A percentile compares a stretch with the other conserved stretches of the same genome.
Evolutionary conservation across 2,113 vertebrate species (phyloP).

Genomic region (Acrocephalus kingi): DNA sequence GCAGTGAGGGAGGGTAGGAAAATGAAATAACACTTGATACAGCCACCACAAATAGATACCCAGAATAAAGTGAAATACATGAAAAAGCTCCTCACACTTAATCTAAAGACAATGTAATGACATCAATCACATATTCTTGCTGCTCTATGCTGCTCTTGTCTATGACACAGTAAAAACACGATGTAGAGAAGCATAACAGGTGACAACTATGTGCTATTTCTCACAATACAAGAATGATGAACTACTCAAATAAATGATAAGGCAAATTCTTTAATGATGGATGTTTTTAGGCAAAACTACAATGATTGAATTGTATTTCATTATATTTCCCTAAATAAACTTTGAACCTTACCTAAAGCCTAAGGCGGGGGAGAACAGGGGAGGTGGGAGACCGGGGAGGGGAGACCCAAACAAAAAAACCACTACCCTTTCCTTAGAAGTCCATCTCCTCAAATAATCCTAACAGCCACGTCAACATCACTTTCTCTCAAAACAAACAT

Average conservation of each 20-base stretch:
- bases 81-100: not conserved
- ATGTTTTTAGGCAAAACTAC: not conserved
- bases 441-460: not conserved
- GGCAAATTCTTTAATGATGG: not conserved
- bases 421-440: not conserved
- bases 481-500: not conserved
- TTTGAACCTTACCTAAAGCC: not conserved
- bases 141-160: not conserved
- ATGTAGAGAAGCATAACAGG: not conserved
- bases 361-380: too few relatives aligned
- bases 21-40: not conserved
- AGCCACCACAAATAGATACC: not conserved
- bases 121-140: not conserved
- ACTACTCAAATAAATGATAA: not conserved
- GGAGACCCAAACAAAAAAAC: fast-evolving
- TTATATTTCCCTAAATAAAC: not conserved
- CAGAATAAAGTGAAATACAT: not conserved
- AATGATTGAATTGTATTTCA: not conserved
- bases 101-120: not conserved
- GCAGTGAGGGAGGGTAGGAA: not conserved
- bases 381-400: too few relatives aligned
- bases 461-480: not conserved
- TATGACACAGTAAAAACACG: not conserved
- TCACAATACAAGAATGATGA: not conserved
- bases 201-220: not conserved